Evolutionary conservation across 2,113 vertebrate species (phyloP), one percentile per base, ranked within the genome.

Genomic region (Gulo gulo): DNA sequence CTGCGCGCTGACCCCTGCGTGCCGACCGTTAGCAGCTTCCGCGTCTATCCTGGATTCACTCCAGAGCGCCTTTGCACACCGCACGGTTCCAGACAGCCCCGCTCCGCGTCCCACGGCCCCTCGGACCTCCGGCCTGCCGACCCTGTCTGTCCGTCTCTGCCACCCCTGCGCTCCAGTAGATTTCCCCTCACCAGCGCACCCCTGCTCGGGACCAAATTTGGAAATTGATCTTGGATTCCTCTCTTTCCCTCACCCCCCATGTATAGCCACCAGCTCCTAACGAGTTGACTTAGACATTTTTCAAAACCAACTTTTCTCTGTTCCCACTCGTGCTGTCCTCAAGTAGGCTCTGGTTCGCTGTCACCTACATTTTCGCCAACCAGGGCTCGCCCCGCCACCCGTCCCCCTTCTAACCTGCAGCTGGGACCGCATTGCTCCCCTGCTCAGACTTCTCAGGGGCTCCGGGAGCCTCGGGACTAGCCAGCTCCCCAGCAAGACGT

Each of bases 1-100:
- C 45, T 67, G 21, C 4, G 0, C 21, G 65, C 61, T 65, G 61
- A 29, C 29, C 6, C 7, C 18, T 55, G 18, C 3, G 0, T 36
- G 80, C 61, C 73, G 42, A 15, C 21, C 0, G 0, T 9, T 57
- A 26, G 24, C 26, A 34, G 29, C 92, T 36, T 45, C 23, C 23
- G 4, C 73, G 11, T 55, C 29, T 55, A 0, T 29, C 57, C 34
- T 34, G 85, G 61, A 34, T 50, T 26, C 34, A 45, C 34, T 26
- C 39, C 73, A 2, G 29, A 14, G 59, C 63, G 29, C 91, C 18
- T 4, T 21, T 18, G 65, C 45, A 6, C 23, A 23, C 26, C 31
- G 12, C 39, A 0, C 55, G 39, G 55, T 14, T 71, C 73, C 34
- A 36, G 4, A 23, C 16, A 0, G 2, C 20, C 24, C 18, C 3